phyloP scores from a whole-genome alignment of 2,888 invertebrate genomes.

The Julus scandinavius region DNA sequence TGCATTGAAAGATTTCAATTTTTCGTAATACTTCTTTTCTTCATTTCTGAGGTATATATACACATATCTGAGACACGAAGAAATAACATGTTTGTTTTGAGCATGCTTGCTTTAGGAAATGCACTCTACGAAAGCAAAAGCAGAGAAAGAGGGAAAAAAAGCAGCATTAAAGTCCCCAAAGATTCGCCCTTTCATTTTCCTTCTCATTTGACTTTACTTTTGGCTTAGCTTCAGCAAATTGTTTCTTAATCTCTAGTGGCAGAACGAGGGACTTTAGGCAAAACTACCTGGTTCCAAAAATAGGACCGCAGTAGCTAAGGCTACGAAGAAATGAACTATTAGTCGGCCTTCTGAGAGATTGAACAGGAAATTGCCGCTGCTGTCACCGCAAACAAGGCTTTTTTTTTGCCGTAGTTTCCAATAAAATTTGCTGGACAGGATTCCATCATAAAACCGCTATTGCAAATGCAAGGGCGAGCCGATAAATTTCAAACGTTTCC shows the following conservation, averaged over 20 bases:
- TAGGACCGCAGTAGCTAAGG: neutral
- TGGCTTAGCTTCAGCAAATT: conserved; percentile 45
- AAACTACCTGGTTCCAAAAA: conserved; percentile 28
- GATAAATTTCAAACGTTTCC: conserved; percentile 30
- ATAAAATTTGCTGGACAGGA: conserved; percentile 25
- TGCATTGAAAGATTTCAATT: too few species aligned
- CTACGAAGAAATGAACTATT: conserved; percentile 30
- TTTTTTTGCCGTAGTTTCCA: neutral
- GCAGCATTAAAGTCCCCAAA: neutral
- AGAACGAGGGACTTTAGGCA: neutral
- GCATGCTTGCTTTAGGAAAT: conserved; percentile 3
- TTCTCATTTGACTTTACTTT: conserved; percentile 45
- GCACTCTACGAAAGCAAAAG: neutral
- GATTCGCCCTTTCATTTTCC: conserved; percentile 29
- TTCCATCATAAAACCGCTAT: neutral
- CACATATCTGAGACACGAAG: neutral
- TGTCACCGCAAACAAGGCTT: conserved; percentile 30
- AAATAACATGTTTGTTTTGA: conserved; percentile 40
- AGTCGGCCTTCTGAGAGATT: conserved; percentile 13
- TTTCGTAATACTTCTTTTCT: too few species aligned
- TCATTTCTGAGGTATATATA: too few species aligned
- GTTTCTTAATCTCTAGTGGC: conserved; percentile 45
- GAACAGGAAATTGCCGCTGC: conserved; percentile 8
- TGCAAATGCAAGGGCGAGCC: neutral
- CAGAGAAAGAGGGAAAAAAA: neutral